phyloP scores from a whole-genome alignment of 2,797 vertebrate species.

The Platyrinchus mystaceus region DNA sequence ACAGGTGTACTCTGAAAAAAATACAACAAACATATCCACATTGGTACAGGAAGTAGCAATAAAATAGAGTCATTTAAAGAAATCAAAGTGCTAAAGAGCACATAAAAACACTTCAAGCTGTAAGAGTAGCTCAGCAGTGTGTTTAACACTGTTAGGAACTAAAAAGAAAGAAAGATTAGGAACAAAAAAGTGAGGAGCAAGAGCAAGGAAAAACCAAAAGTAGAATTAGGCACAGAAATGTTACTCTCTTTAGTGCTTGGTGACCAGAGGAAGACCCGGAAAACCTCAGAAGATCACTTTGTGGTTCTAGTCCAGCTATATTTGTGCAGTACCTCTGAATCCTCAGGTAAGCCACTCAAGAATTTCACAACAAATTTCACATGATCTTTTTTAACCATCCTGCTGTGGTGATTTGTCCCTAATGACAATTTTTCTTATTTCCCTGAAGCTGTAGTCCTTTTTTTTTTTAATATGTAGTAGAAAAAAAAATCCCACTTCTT shows the following conservation, averaged over 20 bases:
- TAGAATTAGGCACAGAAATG: background rate
- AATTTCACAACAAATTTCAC: background rate
- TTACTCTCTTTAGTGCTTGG: background rate
- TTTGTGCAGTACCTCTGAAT: background rate
- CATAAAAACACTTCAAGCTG: background rate
- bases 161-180: background rate
- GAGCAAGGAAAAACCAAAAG: background rate
- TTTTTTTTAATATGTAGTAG: background rate
- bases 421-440: background rate
- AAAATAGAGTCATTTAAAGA: background rate
- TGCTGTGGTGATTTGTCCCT: background rate
- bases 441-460: background rate
- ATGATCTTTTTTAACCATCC: background rate
- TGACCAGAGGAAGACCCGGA: background rate
- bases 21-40: no score
- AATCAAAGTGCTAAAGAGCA: background rate
- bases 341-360: background rate
- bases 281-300: background rate
- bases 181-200: background rate
- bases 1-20: background rate
- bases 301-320: background rate
- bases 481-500: background rate
- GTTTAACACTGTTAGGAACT: background rate
- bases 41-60: background rate
- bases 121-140: background rate